phyloP scores from a whole-genome alignment of 2,888 invertebrate species.

The Maniola hyperantus region DNA sequence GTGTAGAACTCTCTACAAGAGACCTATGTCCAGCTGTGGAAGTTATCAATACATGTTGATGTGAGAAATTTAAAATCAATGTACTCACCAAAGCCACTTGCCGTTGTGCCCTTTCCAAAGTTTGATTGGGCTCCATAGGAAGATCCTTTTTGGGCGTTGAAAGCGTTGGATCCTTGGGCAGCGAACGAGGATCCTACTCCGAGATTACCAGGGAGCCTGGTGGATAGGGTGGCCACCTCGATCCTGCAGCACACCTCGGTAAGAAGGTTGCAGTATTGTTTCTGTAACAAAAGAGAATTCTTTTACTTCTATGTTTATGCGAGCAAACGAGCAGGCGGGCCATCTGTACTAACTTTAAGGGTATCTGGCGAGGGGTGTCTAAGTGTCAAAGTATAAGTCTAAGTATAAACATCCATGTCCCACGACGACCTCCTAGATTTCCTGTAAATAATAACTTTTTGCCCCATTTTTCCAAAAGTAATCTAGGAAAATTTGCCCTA shows the following conservation, averaged over 20 bases:
- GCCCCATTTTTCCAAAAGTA: too few species aligned
- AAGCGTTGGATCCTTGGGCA: constrained; percentile 35
- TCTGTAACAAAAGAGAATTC: constrained; percentile 55
- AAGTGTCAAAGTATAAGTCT: too few species aligned
- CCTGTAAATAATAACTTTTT: too few species aligned
- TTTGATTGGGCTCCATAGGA: constrained; percentile 9
- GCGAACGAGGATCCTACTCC: constrained; percentile 53
- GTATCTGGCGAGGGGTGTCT: too few species aligned
- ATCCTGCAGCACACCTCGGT: constrained; percentile 77
- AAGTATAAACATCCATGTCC: too few species aligned
- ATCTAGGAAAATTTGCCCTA: too few species aligned
- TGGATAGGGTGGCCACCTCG: constrained; percentile 58
- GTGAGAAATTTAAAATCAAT: neutral
- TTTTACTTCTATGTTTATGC: neutral
- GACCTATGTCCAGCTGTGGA: too few species aligned
- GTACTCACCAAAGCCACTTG: constrained; percentile 43
- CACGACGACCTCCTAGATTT: too few species aligned
- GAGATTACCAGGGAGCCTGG: too few species aligned
- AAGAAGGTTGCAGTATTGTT: constrained; percentile 72
- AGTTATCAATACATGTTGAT: neutral
- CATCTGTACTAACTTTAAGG: too few species aligned
- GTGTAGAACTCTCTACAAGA: too few species aligned
- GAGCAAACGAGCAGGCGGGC: too few species aligned
- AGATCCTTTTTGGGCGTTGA: constrained; percentile 10
- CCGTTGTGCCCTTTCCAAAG: constrained; percentile 44